Conservation (phyloP, 2,888 invertebrate genomes). For the Nemurella pictetii region DNA sequence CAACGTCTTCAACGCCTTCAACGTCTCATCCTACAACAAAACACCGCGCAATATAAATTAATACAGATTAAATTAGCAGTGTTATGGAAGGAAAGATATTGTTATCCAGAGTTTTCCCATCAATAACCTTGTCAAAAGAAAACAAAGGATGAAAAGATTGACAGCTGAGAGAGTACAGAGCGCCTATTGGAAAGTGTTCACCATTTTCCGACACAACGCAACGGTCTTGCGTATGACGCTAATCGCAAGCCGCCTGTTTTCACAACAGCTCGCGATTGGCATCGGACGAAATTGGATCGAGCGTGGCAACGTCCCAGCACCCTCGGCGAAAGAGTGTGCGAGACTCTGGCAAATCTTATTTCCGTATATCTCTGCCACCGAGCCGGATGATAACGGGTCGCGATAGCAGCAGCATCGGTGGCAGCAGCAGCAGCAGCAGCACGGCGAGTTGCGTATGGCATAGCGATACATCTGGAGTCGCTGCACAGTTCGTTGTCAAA, state of each 20-base stretch:
- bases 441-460: not conserved
- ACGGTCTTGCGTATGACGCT: not conserved
- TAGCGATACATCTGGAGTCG: not conserved
- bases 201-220: not conserved
- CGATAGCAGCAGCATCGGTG: not conserved
- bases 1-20: no score
- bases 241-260: not conserved
- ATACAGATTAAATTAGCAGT: not conserved
- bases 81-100: not conserved
- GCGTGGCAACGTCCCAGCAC: not conserved
- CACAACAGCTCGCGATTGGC: not conserved
- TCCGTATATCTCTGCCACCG: not conserved
- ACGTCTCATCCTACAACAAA: not conserved
- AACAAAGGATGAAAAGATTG: not conserved
- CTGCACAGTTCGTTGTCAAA: not conserved
- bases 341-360: not conserved
- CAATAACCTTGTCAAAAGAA: not conserved
- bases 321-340: not conserved
- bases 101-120: not conserved
- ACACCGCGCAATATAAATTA: not conserved
- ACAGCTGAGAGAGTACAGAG: not conserved
- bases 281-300: not conserved
- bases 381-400: not conserved
- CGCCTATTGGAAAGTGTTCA: not conserved
- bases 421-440: not conserved